Evolutionary conservation across 2,888 invertebrate genomes (phyloP), one percentile per base, ranked within the genome.

Genomic region (Diarsia rubi): DNA sequence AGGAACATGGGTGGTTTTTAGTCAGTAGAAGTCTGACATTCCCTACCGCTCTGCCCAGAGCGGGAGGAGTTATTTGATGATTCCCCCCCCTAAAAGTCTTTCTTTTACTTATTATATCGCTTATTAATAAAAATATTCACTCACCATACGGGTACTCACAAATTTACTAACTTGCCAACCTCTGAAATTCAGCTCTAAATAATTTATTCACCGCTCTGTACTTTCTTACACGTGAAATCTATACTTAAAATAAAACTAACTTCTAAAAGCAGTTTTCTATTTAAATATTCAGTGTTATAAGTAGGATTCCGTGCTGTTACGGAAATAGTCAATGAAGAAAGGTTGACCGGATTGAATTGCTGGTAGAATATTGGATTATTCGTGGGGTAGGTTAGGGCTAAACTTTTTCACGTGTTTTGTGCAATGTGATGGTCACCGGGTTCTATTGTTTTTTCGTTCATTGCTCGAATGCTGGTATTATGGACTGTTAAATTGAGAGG

Each of bases 371-470:
- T 81, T 69, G 57, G 66, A 84, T 69, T 73, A 80, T 64, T 52
- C 21, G 42, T 81, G 76, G 0, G 85, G 69, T 66, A 75, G 81
- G 81, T 81, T 82, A 81, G 85, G 81, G 4, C 14, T 75, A 16
- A 81, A 69, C 6, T 14, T 27, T 11, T 27, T 47, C 49, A 52
- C 31, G 49, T 74, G 31, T n/a, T 52, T 60, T 37, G 45, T 31
- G 21, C 21, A 45, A 47, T 31, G 37, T 64, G 24, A 16, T 5
- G 31, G 45, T 14, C 14, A 37, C 21, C 24, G 5, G 24, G 19
- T 37, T 67, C 42, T 60, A 21, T 65, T 49, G 1, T 42, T 60
- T 37, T 1, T 47, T 45, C n/a, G 8, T 42, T n/a, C n/a, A 37
- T 57, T 37, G 49, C 37, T 69, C 6, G 16, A 4, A 24, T 14